These are phyloP conservation scores for Notiomystis cincta DNA, from an alignment of 2,113 vertebrate species.

Conservation along the genomic window DNA sequence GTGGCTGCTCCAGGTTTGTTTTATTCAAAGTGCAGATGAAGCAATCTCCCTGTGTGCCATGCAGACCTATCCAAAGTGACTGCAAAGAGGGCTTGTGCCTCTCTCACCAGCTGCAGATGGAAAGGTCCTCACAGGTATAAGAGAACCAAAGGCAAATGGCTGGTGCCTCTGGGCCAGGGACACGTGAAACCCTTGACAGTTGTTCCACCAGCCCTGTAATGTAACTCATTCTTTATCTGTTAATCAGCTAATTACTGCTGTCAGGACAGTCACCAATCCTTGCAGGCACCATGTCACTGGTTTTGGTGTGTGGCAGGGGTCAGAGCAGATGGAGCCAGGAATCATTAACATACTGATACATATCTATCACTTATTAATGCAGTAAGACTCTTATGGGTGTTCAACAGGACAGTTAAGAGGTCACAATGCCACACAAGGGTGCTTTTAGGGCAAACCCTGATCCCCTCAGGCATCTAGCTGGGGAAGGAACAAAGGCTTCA, in stretches of 20 bases:
- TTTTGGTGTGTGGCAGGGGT: neutral
- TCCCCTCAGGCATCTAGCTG: neutral
- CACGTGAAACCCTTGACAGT: neutral
- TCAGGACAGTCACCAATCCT: neutral
- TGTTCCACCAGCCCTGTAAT: neutral
- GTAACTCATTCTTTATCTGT: neutral
- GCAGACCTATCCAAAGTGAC: neutral
- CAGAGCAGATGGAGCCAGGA: neutral
- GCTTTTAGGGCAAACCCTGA: neutral
- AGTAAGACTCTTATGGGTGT: neutral
- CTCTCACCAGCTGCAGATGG: neutral
- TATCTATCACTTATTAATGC: neutral
- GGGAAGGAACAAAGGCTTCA: neutral
- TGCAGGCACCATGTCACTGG: neutral
- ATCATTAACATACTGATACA: neutral
- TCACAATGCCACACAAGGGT: neutral
- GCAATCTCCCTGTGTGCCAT: neutral
- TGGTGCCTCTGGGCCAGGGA: neutral
- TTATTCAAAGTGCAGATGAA: neutral
- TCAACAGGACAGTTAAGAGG: neutral
- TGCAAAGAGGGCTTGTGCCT: neutral
- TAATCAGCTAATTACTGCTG: neutral
- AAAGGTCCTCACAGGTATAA: accelerated
- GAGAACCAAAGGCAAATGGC: neutral
- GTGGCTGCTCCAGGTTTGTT: accelerated